phyloP scores from a whole-genome alignment of 1,140 invertebrate species.

The Anastatus disparis region DNA sequence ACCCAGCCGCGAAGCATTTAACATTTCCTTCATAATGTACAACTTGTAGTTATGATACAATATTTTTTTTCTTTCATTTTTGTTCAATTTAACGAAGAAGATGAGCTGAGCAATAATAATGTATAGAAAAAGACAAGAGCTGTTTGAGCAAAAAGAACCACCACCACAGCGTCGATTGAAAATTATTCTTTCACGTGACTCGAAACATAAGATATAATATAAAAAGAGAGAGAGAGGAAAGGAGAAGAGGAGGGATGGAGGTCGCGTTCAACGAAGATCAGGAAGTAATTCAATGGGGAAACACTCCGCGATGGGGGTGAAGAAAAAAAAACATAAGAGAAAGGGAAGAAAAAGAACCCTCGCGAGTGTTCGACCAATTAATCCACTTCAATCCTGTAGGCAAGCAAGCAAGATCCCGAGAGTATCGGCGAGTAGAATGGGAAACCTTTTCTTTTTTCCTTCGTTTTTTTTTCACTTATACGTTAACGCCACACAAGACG shows the following conservation, averaged over 20 bases:
- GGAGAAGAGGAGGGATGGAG: neutral
- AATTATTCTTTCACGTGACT: constrained; percentile 40
- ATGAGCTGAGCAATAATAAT: too few species aligned
- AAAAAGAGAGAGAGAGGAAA: neutral
- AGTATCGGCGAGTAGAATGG: constrained; percentile 48
- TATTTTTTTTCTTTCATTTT: too few species aligned
- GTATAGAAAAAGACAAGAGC: neutral
- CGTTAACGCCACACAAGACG: constrained; percentile 49
- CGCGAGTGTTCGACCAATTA: constrained; percentile 62
- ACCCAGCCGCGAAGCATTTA: neutral
- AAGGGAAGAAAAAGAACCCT: constrained; percentile 41
- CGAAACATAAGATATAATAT: constrained; percentile 21
- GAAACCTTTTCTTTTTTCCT: constrained; percentile 45
- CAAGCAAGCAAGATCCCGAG: constrained; percentile 43
- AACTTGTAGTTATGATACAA: neutral
- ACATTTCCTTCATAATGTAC: neutral
- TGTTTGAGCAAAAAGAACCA: neutral
- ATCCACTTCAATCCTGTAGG: constrained; percentile 59
- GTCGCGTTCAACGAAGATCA: constrained; percentile 23
- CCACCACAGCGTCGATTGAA: constrained; percentile 36
- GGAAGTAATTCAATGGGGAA: constrained; percentile 35
- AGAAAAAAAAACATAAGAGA: neutral
- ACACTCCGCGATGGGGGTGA: neutral
- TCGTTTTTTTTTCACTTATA: constrained; percentile 46
- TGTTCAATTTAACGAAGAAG: constrained; percentile 4